Evolutionary conservation across 2,888 invertebrate genomes (phyloP).

Genomic region (Melinaea marsaeus): DNA sequence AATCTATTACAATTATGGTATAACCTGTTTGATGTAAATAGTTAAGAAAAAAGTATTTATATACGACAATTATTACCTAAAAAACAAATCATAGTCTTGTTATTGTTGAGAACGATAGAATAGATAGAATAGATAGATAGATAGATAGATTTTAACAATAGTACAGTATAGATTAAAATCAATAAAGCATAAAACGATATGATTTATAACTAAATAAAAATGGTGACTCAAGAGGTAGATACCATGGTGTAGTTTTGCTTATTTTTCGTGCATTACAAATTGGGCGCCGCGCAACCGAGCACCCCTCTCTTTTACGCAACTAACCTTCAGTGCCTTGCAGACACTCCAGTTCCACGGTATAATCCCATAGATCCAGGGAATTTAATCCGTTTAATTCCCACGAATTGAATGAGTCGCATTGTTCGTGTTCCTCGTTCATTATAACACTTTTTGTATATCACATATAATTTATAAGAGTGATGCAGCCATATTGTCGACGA

Average conservation of each 20-base stretch:
- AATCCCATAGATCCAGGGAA: conserved; percentile 90
- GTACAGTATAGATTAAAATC: no score
- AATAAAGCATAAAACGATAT: no score
- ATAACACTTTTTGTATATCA: conserved; percentile 48
- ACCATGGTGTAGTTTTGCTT: conserved; percentile 46
- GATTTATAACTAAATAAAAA: background rate
- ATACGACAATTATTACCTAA: no score
- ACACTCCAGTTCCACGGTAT: conserved; percentile 89
- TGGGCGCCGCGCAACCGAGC: conserved; percentile 37
- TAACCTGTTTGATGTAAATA: no score
- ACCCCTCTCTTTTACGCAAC: conserved; percentile 62
- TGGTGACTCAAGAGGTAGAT: conserved; percentile 38
- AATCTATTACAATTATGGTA: no score
- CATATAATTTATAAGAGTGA: conserved; percentile 45
- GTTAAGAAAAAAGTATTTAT: no score
- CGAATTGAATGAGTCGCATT: conserved; percentile 68
- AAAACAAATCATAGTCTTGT: no score
- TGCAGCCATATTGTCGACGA: conserved; percentile 47
- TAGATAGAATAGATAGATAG: no score
- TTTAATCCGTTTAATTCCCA: conserved; percentile 79
- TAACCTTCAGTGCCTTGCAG: conserved; percentile 87
- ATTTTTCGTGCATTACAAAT: conserved; percentile 51
- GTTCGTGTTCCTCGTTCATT: conserved; percentile 71
- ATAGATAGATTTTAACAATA: no score
- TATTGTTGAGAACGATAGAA: no score